These are phyloP conservation scores for Puntigrus tetrazona DNA, from an alignment of 2,113 vertebrate species.

Conservation along the genomic window DNA sequence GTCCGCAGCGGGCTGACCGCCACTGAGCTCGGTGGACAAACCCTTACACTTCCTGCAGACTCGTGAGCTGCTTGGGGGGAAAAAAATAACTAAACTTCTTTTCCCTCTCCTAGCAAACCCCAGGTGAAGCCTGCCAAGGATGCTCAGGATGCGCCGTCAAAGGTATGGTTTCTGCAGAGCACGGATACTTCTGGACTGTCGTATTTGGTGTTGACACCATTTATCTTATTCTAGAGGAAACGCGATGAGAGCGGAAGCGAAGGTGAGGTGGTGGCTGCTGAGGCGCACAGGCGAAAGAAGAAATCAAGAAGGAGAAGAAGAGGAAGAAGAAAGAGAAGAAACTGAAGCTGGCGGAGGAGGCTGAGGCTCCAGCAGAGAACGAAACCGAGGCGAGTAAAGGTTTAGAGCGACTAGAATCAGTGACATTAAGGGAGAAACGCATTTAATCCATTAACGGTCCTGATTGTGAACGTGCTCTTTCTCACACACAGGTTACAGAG, in stretches of 20 bases:
- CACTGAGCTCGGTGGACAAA: conserved; percentile 21
- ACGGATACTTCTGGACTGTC: background rate
- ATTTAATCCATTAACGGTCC: background rate
- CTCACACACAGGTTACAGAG: conserved; percentile 50
- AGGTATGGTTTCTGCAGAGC: conserved; percentile 21
- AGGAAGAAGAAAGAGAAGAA: conserved; percentile 81
- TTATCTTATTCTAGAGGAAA: conserved; percentile 69
- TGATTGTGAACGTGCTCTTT: background rate
- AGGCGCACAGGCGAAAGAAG: conserved; percentile 55
- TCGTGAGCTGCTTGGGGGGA: too few species aligned
- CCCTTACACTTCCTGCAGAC: accelerated
- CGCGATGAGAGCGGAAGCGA: conserved; percentile 72
- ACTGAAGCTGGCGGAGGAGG: conserved; percentile 58
- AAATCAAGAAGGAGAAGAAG: conserved; percentile 78
- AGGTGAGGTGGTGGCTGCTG: conserved; percentile 57
- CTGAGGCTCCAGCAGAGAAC: conserved; percentile 20
- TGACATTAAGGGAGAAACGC: too few species aligned
- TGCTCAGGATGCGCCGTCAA: background rate
- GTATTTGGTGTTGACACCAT: background rate
- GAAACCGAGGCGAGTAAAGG: conserved; percentile 22
- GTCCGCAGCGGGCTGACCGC: background rate
- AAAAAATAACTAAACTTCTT: background rate
- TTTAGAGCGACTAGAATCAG: too few species aligned
- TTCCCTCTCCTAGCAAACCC: background rate
- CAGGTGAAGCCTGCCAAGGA: background rate